A percentile compares a stretch with the other conserved stretches of the same genome.
These are phyloP conservation scores for Microcebus jonahi DNA, from an alignment of 2,113 vertebrate species.

Conservation along the genomic window DNA sequence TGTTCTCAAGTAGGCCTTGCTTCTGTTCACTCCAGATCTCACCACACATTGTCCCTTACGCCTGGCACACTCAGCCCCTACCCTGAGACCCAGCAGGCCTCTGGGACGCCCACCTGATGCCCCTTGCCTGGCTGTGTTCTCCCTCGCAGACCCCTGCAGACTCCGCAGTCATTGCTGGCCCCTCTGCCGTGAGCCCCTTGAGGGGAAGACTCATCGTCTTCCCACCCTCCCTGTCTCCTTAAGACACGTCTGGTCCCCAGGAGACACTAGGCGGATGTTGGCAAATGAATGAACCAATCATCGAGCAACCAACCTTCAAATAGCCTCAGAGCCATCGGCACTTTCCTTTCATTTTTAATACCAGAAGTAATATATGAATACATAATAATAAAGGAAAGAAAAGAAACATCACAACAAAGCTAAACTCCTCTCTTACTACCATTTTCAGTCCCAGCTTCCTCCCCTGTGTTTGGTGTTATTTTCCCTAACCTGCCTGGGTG, in stretches of 20 bases:
- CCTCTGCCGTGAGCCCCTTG: not conserved
- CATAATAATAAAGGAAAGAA: not conserved
- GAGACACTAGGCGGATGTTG: not conserved
- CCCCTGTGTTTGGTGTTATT: not conserved
- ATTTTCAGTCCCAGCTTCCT: not conserved
- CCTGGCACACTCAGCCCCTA: not conserved
- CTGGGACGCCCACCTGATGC: not conserved
- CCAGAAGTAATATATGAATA: not conserved
- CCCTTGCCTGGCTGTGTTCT: not conserved
- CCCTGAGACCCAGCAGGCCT: not conserved
- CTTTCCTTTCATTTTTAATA: slow-evolving; percentile 41
- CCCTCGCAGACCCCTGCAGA: not conserved
- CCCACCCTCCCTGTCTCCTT: not conserved
- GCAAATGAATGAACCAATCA: not conserved
- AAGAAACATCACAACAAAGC: not conserved
- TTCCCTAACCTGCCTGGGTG: not conserved
- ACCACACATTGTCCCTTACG: too few species aligned
- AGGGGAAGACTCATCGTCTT: not conserved
- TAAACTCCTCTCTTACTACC: not conserved
- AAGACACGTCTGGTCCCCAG: not conserved
- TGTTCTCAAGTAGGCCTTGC: not conserved
- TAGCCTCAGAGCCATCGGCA: not conserved
- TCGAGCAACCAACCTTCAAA: not conserved
- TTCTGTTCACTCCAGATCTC: not conserved
- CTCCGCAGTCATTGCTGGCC: not conserved